Conservation (phyloP, 2,797 vertebrate species). For the Neomorphus geoffroyi region DNA sequence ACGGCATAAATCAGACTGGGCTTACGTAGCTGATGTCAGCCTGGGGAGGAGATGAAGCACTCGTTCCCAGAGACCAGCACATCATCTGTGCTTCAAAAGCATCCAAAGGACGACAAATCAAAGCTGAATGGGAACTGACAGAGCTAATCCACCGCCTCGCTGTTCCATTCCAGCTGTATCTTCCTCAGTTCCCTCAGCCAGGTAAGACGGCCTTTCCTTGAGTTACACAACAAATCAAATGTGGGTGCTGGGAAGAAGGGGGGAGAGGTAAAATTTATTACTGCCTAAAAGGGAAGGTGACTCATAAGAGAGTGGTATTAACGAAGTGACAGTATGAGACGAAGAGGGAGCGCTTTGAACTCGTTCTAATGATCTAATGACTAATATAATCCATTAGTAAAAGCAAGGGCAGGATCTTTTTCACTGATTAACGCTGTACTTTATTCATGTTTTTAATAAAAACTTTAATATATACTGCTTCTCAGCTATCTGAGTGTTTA, state of each 20-base stretch:
- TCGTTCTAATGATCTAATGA: conserved; percentile 74
- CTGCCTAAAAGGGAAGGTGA: conserved; percentile 72
- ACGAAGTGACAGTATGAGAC: conserved; percentile 60
- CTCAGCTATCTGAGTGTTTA: conserved; percentile 62
- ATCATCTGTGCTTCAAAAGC: conserved; percentile 53
- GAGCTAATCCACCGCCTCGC: conserved; percentile 50
- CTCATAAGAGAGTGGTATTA: conserved; percentile 67
- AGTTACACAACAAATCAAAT: conserved; percentile 67
- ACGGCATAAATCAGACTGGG: conserved; percentile 62
- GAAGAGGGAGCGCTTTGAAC: conserved; percentile 44
- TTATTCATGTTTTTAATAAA: conserved; percentile 74
- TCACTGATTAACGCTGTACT: conserved; percentile 68
- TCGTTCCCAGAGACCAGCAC: conserved; percentile 35
- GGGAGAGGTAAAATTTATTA: conserved; percentile 62
- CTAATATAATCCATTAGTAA: conserved; percentile 75
- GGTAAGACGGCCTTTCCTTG: conserved; percentile 64
- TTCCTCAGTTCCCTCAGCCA: conserved; percentile 58
- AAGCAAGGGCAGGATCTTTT: conserved; percentile 68
- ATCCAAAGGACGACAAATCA: conserved; percentile 70
- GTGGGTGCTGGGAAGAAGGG: conserved; percentile 1
- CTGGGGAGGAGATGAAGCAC: conserved; percentile 42
- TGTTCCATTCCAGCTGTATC: conserved; percentile 51
- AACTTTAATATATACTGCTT: conserved; percentile 64
- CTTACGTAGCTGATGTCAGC: conserved; percentile 47
- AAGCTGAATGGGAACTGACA: conserved; percentile 30